Evolutionary conservation across 2,113 vertebrate species (phyloP).

Genomic region (Amia ocellicauda): DNA sequence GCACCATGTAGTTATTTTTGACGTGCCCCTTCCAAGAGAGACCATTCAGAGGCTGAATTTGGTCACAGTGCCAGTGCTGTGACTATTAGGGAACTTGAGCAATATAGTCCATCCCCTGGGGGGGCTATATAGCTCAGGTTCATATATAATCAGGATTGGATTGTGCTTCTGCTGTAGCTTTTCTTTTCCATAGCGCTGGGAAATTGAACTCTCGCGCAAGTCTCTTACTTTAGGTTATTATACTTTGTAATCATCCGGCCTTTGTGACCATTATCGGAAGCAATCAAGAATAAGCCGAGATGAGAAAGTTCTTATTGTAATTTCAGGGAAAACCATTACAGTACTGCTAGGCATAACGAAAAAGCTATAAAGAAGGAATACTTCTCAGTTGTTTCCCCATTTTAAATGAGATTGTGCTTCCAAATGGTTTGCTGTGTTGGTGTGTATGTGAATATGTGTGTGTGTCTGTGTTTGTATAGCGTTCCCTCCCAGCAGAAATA

Average conservation of each 20-base stretch:
- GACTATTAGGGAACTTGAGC: not conserved
- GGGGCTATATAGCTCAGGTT: conserved; percentile 10
- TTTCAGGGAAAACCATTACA: conserved; percentile 40
- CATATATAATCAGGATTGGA: conserved; percentile 20
- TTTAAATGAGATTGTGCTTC: conserved; percentile 33
- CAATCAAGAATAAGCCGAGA: conserved; percentile 39
- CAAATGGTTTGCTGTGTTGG: conserved; percentile 29
- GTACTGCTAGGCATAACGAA: conserved; percentile 14
- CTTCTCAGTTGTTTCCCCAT: conserved; percentile 28
- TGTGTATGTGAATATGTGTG: too few species aligned
- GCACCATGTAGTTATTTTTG: not conserved
- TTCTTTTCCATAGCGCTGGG: conserved; percentile 30
- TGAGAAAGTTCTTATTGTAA: conserved; percentile 39
- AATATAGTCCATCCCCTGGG: not conserved
- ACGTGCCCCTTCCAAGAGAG: not conserved
- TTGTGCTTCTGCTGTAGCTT: conserved; percentile 24
- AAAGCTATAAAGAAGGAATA: conserved; percentile 32
- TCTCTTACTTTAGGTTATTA: conserved; percentile 40
- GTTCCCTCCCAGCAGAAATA: conserved; percentile 22
- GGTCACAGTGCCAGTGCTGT: conserved; percentile 3
- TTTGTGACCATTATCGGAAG: conserved; percentile 34
- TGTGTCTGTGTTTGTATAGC: conserved; percentile 11
- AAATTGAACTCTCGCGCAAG: conserved; percentile 31
- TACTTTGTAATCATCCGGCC: conserved; percentile 45
- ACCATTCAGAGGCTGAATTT: conserved; percentile 4